Evolutionary conservation across 2,113 vertebrate species (phyloP).

Genomic region (Centropus unirufus): DNA sequence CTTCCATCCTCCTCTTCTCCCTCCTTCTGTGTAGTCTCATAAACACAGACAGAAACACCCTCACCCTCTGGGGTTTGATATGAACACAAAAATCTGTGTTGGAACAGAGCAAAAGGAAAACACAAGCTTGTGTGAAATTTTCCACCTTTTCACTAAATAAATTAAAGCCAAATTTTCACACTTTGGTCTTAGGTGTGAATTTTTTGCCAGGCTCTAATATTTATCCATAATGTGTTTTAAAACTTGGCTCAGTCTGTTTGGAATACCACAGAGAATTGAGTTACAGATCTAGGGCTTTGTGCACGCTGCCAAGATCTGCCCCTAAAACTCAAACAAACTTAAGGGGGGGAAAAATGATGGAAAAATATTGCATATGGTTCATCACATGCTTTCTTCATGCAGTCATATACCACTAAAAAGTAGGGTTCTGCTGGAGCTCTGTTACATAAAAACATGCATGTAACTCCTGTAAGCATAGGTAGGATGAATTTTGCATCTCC

Average conservation of each 20-base stretch:
- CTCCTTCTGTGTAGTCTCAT: not conserved
- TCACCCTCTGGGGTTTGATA: not conserved
- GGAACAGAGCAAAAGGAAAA: slow-evolving; percentile 47
- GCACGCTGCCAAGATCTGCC: slow-evolving; percentile 55
- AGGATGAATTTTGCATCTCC: slow-evolving; percentile 7
- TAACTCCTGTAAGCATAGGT: slow-evolving; percentile 14
- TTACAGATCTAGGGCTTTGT: slow-evolving; percentile 64
- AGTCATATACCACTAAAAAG: slow-evolving; percentile 57
- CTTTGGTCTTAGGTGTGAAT: slow-evolving; percentile 59
- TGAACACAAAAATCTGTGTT: not conserved
- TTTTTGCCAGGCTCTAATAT: slow-evolving; percentile 52
- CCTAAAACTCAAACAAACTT: slow-evolving; percentile 58
- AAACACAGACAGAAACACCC: not conserved
- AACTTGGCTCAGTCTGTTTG: slow-evolving; percentile 11
- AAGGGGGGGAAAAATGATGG: not conserved
- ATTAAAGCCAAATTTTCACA: slow-evolving; percentile 68
- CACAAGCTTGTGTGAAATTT: slow-evolving; percentile 51
- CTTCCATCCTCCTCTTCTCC: not conserved
- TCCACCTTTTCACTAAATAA: slow-evolving; percentile 63
- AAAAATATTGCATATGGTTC: slow-evolving; percentile 40
- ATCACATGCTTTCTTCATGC: slow-evolving; percentile 60
- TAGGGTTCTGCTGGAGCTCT: slow-evolving; percentile 8
- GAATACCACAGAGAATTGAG: slow-evolving; percentile 62
- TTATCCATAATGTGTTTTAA: slow-evolving; percentile 60
- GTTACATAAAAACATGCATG: not conserved